Evolutionary conservation across 2,113 vertebrate genomes (phyloP), one percentile per base, ranked within the genome.

Genomic region (Saguinus midas): DNA sequence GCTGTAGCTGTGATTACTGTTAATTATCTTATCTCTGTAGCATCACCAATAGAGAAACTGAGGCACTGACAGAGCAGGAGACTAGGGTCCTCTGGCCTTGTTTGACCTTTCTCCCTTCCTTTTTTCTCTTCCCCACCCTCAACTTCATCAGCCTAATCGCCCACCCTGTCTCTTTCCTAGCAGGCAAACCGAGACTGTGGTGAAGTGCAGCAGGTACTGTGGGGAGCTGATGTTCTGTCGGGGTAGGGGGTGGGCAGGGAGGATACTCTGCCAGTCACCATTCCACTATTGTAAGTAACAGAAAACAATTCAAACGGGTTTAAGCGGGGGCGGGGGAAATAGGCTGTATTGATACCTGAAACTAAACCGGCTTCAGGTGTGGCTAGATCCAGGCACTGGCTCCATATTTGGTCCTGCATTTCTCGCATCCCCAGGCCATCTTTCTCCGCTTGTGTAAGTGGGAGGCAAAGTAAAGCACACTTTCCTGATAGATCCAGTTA

Each of bases 301-400:
- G 52, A 68, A 83, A 61, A 3, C n/a, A 64, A 18, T 25, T 81
- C 73, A 72, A 10, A 40, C 23, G 80, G 23, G 14, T 37, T 50
- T 90, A 43, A 58, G n/a, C n/a, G 75, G 32, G 2, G 40, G 23
- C 1, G 1, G 23, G 9, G n/a, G 12, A 43, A 35, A 16, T 50
- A 13, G 23, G 16, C 35, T 37, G 7, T 66, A 2, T 29, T 18
- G 20, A 48, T 50, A 87, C 72, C 27, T 66, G 29, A 68, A 52
- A 80, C 21, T 57, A 23, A 80, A 1, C 14, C 18, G 5, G 14
- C 58, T 61, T 94, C 52, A 73, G 66, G 92, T 10, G 5, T 0
- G 7, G 79, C 58, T 52, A 37, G n/a, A 35, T 35, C 55, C 91
- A 99, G 99, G 95, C 10, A 35, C 66, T 52, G 25, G 35, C 64